Evolutionary conservation across 2,113 vertebrate genomes (phyloP).

Genomic region (Oreochromis aureus): DNA sequence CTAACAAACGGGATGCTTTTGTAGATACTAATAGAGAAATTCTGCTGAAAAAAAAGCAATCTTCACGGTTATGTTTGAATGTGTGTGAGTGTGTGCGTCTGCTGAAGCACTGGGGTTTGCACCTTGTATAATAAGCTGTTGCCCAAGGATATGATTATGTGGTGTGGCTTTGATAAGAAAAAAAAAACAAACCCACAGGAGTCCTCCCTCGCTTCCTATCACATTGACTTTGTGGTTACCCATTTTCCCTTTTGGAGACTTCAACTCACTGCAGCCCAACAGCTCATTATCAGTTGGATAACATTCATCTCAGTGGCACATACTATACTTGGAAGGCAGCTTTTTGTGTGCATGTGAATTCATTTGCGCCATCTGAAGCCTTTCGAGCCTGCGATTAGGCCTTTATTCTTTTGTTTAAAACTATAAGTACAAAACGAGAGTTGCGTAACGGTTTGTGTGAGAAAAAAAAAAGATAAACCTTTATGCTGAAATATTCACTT

Average conservation of each 20-base stretch:
- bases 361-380: background rate
- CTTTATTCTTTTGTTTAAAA: background rate
- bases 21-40: background rate
- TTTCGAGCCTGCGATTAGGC: background rate
- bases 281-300: conserved; percentile 32
- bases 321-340: background rate
- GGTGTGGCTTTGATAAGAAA: conserved; percentile 15
- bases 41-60: background rate
- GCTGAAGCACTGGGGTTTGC: background rate
- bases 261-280: background rate
- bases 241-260: conserved; percentile 12
- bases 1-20: background rate
- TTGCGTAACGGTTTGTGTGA: background rate
- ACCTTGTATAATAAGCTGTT: conserved; percentile 6
- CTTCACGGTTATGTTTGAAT: background rate
- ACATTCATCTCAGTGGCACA: background rate
- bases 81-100: background rate
- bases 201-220: background rate
- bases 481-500: background rate
- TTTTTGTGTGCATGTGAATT: background rate
- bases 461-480: background rate
- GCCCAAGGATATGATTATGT: conserved; percentile 19
- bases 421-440: background rate
- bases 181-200: background rate
- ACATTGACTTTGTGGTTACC: conserved; percentile 12